A percentile compares a stretch with the other conserved stretches of the same genome.
phyloP scores from a whole-genome alignment of 2,888 invertebrate genomes.

The Julus scanicus region DNA sequence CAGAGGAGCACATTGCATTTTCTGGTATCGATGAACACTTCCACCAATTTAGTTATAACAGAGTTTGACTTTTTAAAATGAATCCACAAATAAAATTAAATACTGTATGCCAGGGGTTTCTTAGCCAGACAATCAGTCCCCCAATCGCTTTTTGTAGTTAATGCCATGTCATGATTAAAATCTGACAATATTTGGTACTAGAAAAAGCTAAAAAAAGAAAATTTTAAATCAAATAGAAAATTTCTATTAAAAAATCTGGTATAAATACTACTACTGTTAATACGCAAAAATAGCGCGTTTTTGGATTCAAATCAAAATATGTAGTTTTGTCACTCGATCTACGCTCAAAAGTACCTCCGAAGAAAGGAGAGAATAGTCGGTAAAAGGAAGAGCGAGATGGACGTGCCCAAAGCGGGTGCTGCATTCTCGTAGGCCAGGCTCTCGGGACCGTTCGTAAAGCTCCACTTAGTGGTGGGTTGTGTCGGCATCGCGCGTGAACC shows the following conservation, averaged over 20 bases:
- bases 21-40: not conserved
- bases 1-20: not conserved
- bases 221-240: slow-evolving; percentile 4
- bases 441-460: slow-evolving; percentile 52
- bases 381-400: not conserved
- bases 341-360: not conserved
- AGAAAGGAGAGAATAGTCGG: not conserved
- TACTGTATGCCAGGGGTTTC: not conserved
- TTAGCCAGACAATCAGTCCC: not conserved
- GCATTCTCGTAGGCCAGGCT: slow-evolving; percentile 55
- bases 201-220: not conserved
- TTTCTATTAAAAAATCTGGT: not conserved
- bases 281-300: not conserved
- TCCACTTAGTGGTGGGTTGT: slow-evolving; percentile 48
- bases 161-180: not conserved
- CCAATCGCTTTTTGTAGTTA: not conserved
- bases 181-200: not conserved
- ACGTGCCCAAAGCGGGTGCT: not conserved
- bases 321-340: not conserved
- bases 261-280: slow-evolving; percentile 3
- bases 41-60: not conserved
- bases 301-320: not conserved
- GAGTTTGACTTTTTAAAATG: not conserved
- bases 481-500: slow-evolving; percentile 51
- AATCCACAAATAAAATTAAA: not conserved